A percentile compares a stretch with the other conserved stretches of the same genome.
phyloP scores from a whole-genome alignment of 2,797 vertebrate genomes.

The Myotis vivesi region DNA sequence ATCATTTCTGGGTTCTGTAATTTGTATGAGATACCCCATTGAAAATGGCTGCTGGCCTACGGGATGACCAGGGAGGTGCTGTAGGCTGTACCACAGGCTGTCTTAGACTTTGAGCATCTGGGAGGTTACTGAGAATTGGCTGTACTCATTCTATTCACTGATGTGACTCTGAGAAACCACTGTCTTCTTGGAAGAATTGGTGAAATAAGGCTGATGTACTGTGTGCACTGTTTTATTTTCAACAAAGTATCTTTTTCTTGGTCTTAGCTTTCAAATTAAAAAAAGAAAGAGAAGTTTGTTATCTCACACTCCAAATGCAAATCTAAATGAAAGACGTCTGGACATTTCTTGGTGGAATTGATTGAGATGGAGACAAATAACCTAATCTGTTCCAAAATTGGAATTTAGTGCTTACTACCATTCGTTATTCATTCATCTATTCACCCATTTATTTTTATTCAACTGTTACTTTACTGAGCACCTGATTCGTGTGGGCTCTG shows the following conservation, averaged over 20 bases:
- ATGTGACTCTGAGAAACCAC: not conserved
- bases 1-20: not conserved
- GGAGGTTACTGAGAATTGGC: too few species aligned
- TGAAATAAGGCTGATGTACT: not conserved
- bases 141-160: accelerated
- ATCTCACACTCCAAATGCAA: not conserved
- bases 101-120: not conserved
- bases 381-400: not conserved
- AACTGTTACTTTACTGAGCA: not conserved
- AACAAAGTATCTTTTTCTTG: not conserved
- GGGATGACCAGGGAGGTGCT: not conserved
- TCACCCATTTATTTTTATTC: not conserved
- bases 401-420: not conserved
- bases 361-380: not conserved
- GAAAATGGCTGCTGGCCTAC: not conserved
- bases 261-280: constrained; percentile 19
- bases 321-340: not conserved
- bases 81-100: accelerated
- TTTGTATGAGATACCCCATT: not conserved
- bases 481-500: accelerated
- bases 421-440: not conserved
- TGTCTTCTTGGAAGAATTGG: not conserved
- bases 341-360: not conserved
- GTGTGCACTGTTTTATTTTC: not conserved
- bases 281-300: not conserved